phyloP scores from a whole-genome alignment of 1,140 invertebrate genomes.

The Caenorhabditis briggsae region DNA sequence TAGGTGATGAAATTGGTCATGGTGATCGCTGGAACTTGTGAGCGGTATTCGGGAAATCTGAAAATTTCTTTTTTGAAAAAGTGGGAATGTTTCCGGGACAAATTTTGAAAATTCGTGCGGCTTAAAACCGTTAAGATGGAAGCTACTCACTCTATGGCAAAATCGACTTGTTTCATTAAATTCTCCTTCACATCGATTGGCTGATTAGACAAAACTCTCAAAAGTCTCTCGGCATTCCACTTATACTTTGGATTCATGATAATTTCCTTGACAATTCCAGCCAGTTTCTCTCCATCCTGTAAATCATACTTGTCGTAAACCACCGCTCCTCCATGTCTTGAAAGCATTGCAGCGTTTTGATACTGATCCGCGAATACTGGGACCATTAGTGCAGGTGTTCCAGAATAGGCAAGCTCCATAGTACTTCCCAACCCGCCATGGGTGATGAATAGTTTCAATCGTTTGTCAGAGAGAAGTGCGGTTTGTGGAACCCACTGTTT shows the following conservation, averaged over 20 bases:
- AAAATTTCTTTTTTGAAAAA: too few species aligned
- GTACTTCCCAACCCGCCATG: conserved; percentile 71
- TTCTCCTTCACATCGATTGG: not conserved
- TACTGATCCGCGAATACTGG: conserved; percentile 72
- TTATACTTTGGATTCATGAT: not conserved
- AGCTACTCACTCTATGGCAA: not conserved
- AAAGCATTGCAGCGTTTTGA: conserved; percentile 63
- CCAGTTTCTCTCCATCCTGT: conserved; percentile 16
- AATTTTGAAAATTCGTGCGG: too few species aligned
- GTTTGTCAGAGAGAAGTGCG: conserved; percentile 66
- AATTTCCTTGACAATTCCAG: conserved; percentile 6
- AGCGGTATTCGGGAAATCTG: not conserved
- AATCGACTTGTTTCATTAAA: not conserved
- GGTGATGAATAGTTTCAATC: conserved; percentile 68
- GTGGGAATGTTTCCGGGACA: too few species aligned
- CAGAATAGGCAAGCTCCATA: conserved; percentile 67
- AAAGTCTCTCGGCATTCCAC: not conserved
- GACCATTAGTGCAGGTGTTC: conserved; percentile 20
- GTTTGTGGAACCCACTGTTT: conserved; percentile 65
- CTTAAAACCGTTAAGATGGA: too few species aligned
- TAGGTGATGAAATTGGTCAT: not conserved
- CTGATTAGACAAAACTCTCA: not conserved
- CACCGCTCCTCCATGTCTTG: conserved; percentile 61
- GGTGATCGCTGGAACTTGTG: not conserved
- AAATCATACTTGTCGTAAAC: conserved; percentile 60